Conservation (phyloP, 2,888 invertebrate genomes). For the Hedychridium roseum region DNA sequence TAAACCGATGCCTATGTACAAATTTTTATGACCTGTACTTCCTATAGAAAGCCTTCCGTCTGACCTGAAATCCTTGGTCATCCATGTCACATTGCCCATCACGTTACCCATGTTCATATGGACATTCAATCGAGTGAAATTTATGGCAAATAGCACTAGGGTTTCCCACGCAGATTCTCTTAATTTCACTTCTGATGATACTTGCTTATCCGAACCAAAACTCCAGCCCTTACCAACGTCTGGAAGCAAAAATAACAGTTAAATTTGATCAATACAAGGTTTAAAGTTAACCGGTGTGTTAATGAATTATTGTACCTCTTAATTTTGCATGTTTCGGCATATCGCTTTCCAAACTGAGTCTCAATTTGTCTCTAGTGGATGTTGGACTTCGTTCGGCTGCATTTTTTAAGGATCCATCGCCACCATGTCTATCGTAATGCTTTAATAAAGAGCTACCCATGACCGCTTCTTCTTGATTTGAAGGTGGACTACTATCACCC, state of each 20-base stretch:
- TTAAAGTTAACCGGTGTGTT: background rate
- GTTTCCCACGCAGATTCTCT: constrained; percentile 92
- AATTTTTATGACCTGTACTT: constrained; percentile 92
- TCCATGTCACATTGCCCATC: constrained; percentile 98
- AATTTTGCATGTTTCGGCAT: constrained; percentile 64
- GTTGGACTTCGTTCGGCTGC: constrained; percentile 58
- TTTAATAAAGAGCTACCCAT: constrained; percentile 58
- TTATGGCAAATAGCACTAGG: constrained; percentile 92
- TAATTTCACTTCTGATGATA: constrained; percentile 69
- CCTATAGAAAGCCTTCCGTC: constrained; percentile 93
- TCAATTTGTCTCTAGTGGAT: constrained; percentile 68
- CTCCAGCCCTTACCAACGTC: constrained; percentile 69
- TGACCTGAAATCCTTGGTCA: constrained; percentile 90
- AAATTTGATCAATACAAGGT: background rate
- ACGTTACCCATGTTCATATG: constrained; percentile 99
- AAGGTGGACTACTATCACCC: constrained; percentile 55
- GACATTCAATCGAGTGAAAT: constrained; percentile 94
- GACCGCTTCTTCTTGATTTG: constrained; percentile 56
- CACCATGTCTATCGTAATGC: constrained; percentile 51
- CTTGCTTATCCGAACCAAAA: constrained; percentile 68
- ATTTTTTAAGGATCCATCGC: constrained; percentile 52
- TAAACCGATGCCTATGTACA: constrained; percentile 87
- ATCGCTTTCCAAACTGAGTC: constrained; percentile 68
- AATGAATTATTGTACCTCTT: constrained; percentile 53
- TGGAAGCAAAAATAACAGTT: constrained; percentile 25